Percentiles rank a stretch among this genome's conserved stretches.
phyloP scores from a whole-genome alignment of 2,113 vertebrate species.

The Agapornis roseicollis region DNA sequence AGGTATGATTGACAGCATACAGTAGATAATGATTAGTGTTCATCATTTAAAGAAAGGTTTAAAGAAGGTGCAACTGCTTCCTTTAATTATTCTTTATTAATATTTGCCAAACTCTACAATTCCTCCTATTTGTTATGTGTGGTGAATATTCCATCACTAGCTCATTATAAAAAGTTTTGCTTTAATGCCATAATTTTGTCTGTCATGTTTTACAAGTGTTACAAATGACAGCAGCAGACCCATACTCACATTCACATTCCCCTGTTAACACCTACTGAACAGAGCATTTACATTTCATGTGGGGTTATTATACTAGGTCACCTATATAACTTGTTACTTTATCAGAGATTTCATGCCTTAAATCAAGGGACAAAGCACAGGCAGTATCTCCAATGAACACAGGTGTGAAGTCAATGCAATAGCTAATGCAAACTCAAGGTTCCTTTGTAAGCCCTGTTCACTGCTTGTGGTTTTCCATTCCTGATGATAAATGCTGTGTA shows the following conservation, averaged over 20 bases:
- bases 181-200: not conserved
- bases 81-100: not conserved
- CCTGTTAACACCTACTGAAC: not conserved
- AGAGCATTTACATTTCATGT: not conserved
- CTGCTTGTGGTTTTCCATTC: not conserved
- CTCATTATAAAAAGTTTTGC: not conserved
- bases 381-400: not conserved
- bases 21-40: not conserved
- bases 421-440: not conserved
- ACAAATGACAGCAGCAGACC: not conserved
- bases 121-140: not conserved
- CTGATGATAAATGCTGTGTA: not conserved
- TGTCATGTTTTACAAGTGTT: not conserved
- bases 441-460: not conserved
- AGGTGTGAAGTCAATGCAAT: not conserved
- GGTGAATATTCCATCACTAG: not conserved
- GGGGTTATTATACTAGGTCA: not conserved
- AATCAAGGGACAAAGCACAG: not conserved
- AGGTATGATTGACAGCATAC: slow-evolving; percentile 1
- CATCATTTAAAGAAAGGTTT: not conserved
- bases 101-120: not conserved
- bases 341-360: not conserved
- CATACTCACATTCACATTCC: not conserved
- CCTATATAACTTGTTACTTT: not conserved
- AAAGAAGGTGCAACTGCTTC: not conserved